Evolutionary conservation across 2,888 invertebrate species (phyloP).

Genomic region (Tetramorium bicarinatum): DNA sequence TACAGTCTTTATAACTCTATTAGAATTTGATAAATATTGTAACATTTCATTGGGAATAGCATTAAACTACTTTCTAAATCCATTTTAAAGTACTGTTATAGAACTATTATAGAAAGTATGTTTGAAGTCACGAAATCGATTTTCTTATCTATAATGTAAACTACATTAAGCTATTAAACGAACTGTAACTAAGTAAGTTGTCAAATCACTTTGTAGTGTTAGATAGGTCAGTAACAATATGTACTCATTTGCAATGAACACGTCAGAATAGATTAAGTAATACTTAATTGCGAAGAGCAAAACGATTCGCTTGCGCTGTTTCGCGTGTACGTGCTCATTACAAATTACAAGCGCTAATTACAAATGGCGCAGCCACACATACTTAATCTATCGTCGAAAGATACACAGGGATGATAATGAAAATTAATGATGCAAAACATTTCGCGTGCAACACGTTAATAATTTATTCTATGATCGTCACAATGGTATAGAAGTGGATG

Average conservation of each 20-base stretch:
- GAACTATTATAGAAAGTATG: background rate
- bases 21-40: background rate
- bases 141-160: background rate
- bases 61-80: background rate
- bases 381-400: background rate
- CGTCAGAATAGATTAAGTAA: background rate
- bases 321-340: background rate
- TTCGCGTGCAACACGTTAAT: conserved; percentile 17
- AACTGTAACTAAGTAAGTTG: conserved; percentile 5
- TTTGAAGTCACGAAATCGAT: conserved; percentile 8
- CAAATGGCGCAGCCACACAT: background rate
- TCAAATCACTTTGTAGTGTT: background rate
- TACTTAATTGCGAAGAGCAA: background rate
- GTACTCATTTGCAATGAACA: background rate
- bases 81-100: background rate
- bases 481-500: background rate
- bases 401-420: conserved; percentile 2
- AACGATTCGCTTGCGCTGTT: background rate
- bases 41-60: background rate
- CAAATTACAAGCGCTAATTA: conserved; percentile 10
- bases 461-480: conserved; percentile 3
- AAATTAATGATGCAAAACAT: conserved; percentile 15
- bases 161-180: background rate
- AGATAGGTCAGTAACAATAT: background rate
- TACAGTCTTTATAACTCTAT: background rate